Conservation (phyloP, 2,113 vertebrate genomes). For the Amphiprion percula region DNA sequence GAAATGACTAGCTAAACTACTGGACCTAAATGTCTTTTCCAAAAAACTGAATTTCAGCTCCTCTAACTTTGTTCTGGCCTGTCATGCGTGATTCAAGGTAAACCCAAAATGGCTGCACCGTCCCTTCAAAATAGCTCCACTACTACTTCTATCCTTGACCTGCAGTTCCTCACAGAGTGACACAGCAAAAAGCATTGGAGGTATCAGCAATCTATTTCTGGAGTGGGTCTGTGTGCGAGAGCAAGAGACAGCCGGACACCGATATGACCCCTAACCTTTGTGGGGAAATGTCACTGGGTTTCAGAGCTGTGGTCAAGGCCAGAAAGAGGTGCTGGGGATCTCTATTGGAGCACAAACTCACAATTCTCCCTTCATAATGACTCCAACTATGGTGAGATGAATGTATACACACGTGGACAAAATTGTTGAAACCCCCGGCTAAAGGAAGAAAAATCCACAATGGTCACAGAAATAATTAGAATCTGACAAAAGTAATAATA, state of each 20-base stretch:
- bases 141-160: conserved; percentile 41
- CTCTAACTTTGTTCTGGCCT: background rate
- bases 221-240: conserved; percentile 34
- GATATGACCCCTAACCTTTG: conserved; percentile 85
- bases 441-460: too few species aligned
- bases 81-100: background rate
- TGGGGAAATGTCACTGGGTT: conserved; percentile 75
- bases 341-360: conserved; percentile 3
- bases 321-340: conserved; percentile 22
- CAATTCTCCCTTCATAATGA: conserved; percentile 7
- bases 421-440: too few species aligned
- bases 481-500: too few species aligned
- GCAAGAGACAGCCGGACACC: conserved; percentile 49
- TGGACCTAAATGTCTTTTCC: background rate
- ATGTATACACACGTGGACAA: background rate
- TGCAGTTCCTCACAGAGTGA: conserved; percentile 47
- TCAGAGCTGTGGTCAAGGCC: conserved; percentile 22
- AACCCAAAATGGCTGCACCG: conserved; percentile 19
- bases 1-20: background rate
- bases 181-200: conserved; percentile 55
- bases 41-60: background rate
- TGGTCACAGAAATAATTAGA: too few species aligned
- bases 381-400: background rate
- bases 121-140: conserved; percentile 41
- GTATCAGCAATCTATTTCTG: conserved; percentile 67